Percentiles rank a stretch among this genome's conserved stretches.
These are phyloP conservation scores for Melikaiella ostensackeni DNA, from an alignment of 2,888 invertebrate species.

Conservation along the genomic window DNA sequence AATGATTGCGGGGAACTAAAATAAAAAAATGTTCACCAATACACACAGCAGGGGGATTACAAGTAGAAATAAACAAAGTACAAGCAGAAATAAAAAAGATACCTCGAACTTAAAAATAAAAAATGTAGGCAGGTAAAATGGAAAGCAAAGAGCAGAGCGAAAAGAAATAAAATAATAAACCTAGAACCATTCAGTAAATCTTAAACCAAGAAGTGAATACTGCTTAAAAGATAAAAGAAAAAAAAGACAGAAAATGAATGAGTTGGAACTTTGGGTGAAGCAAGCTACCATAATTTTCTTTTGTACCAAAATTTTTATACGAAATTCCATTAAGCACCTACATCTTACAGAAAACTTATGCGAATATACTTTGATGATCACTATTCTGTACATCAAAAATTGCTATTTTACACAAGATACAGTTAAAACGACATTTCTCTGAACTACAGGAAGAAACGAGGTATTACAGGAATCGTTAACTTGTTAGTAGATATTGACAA, in stretches of 20 bases:
- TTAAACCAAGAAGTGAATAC: background rate
- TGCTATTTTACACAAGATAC: slow-evolving; percentile 19
- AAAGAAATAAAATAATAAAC: background rate
- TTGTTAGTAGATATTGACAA: slow-evolving; percentile 41
- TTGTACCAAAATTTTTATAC: slow-evolving; percentile 20
- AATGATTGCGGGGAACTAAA: slow-evolving; percentile 10
- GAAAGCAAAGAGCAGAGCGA: background rate
- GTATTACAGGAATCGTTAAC: slow-evolving; percentile 42
- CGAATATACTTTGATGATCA: slow-evolving; percentile 26
- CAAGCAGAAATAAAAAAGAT: slow-evolving; percentile 10
- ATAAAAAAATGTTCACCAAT: slow-evolving; percentile 11
- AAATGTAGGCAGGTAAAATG: background rate
- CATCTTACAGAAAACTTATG: slow-evolving; percentile 34
- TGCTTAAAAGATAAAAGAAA: background rate
- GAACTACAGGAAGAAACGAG: slow-evolving; percentile 42
- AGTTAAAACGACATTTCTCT: slow-evolving; percentile 29
- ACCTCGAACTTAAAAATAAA: background rate
- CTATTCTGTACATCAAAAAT: slow-evolving; percentile 30
- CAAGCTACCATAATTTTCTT: slow-evolving; percentile 12
- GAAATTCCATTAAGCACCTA: slow-evolving; percentile 36
- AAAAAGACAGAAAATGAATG: background rate
- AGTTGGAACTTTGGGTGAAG: slow-evolving; percentile 10
- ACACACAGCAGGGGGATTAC: slow-evolving; percentile 33
- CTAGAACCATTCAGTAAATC: background rate
- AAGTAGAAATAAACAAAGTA: background rate